Conservation (phyloP, 35 echinoderm and acorn worm species). For the Patiria miniata region DNA sequence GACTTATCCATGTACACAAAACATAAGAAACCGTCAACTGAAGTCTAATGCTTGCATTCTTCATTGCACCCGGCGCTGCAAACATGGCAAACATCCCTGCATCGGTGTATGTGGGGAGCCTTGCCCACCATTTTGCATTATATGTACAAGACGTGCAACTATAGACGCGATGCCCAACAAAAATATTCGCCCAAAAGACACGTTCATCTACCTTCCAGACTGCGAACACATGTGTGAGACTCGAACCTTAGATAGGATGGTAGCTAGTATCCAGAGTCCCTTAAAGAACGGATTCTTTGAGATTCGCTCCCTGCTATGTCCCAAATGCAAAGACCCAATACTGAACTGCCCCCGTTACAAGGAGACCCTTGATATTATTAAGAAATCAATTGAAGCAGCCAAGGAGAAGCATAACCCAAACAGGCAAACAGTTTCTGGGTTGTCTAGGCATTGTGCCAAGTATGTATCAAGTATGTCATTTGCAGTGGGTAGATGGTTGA, state of each 20-base stretch:
- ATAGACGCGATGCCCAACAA: neutral
- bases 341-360: neutral
- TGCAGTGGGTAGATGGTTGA: neutral
- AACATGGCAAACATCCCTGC: slow-evolving; percentile 49
- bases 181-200: neutral
- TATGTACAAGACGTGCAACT: slow-evolving; percentile 31
- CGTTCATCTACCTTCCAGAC: slow-evolving; percentile 13
- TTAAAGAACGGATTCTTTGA: neutral
- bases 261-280: neutral
- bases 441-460: neutral
- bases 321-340: slow-evolving; percentile 9
- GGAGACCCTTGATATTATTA: neutral
- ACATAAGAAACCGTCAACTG: slow-evolving; percentile 24
- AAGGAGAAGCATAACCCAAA: neutral
- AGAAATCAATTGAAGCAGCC: neutral
- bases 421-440: neutral
- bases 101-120: slow-evolving; percentile 71
- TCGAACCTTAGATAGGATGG: neutral
- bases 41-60: neutral
- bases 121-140: slow-evolving; percentile 63
- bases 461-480: too few relatives aligned
- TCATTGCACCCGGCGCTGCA: neutral
- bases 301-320: neutral
- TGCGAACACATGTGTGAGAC: slow-evolving; percentile 1
- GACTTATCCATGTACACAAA: neutral